Percentiles rank a stretch among this genome's conserved stretches.
Conservation (phyloP, 2,888 invertebrate species). For the Chouioia cunea region DNA sequence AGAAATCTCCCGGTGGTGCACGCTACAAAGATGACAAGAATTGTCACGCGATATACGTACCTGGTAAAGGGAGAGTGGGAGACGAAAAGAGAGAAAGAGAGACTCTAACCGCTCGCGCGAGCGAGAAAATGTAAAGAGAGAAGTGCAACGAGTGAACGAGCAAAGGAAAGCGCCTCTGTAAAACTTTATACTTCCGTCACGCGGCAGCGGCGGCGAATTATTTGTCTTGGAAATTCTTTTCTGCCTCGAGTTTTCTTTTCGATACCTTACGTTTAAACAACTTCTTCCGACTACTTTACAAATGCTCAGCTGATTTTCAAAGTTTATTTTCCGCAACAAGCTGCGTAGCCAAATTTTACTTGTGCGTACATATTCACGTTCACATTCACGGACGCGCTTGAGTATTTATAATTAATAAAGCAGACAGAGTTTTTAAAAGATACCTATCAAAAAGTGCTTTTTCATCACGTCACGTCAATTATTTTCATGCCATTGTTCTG, state of each 20-base stretch:
- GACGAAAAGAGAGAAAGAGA: no score
- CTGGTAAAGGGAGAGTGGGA: constrained; percentile 4
- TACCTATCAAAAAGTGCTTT: no score
- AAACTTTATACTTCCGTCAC: not conserved
- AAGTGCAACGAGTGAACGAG: not conserved
- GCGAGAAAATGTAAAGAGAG: constrained; percentile 22
- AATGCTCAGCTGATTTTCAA: no score
- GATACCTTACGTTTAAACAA: constrained; percentile 5
- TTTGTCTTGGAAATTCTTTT: constrained; percentile 2
- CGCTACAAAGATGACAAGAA: constrained; percentile 22
- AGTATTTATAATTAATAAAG: no score
- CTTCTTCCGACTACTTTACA: no score
- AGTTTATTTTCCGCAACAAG: no score
- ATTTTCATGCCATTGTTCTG: constrained; percentile 40
- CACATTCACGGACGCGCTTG: no score
- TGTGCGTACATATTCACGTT: no score
- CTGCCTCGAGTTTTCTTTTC: not conserved
- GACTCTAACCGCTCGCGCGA: constrained; percentile 20
- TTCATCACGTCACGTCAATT: constrained; percentile 31
- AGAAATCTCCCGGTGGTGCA: constrained; percentile 14
- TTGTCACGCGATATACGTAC: constrained; percentile 25
- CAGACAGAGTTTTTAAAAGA: no score
- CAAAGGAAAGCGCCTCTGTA: constrained; percentile 21
- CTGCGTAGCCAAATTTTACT: no score
- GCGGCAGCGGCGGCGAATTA: not conserved